Evolutionary conservation across 2,888 invertebrate genomes (phyloP).

Genomic region (Volucella zonaria): DNA sequence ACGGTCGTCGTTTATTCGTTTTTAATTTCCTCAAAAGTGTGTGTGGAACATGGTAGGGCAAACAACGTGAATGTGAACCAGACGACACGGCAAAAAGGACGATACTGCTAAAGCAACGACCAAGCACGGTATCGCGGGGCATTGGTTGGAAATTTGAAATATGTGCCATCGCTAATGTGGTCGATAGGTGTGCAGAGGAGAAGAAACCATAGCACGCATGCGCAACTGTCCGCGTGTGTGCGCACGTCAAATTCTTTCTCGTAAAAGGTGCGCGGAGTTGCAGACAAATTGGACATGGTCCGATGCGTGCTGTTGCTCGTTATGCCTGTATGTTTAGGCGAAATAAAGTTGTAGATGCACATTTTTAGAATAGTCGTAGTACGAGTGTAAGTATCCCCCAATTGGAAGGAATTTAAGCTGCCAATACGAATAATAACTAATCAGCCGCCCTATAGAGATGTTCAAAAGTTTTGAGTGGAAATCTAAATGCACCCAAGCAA

Average conservation of each 20-base stretch:
- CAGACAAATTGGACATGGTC: conserved; percentile 60
- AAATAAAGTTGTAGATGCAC: too few relatives aligned
- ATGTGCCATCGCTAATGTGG: conserved; percentile 9
- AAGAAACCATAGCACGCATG: conserved; percentile 34
- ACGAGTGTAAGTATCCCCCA: too few relatives aligned
- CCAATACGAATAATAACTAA: too few relatives aligned
- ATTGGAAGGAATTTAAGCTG: too few relatives aligned
- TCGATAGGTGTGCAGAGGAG: background rate
- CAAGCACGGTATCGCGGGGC: conserved; percentile 6
- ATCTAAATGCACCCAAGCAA: too few relatives aligned
- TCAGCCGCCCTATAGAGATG: too few relatives aligned
- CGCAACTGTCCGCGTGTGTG: conserved; percentile 41
- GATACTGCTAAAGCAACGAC: background rate
- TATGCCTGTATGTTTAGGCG: conserved; percentile 13
- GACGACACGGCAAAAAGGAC: conserved; percentile 39
- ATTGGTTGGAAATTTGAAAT: conserved; percentile 59
- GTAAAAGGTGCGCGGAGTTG: conserved; percentile 13
- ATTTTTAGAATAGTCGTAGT: too few relatives aligned
- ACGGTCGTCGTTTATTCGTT: conserved; percentile 56
- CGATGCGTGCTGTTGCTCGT: conserved; percentile 34
- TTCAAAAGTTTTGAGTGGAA: too few relatives aligned
- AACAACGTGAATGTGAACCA: background rate
- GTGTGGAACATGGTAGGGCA: conserved; percentile 49
- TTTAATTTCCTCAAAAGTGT: conserved; percentile 66
- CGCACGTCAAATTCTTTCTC: conserved; percentile 37